Evolutionary conservation across 2,113 vertebrate genomes (phyloP).

Genomic region (Microcebus tavaratra): DNA sequence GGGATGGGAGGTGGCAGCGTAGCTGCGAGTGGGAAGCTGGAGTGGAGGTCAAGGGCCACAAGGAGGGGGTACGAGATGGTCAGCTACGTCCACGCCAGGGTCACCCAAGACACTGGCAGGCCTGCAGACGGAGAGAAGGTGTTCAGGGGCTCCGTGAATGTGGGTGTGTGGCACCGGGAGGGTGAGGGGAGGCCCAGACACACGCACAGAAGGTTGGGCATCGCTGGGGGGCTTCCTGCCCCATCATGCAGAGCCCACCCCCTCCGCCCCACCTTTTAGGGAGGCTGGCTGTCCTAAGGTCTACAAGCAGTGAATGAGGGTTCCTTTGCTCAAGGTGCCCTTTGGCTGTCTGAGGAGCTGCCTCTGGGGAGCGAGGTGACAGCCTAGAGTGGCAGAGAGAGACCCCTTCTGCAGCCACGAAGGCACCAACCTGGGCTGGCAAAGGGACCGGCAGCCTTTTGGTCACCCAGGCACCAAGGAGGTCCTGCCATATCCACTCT

Average conservation of each 20-base stretch:
- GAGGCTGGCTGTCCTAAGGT: background rate
- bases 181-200: background rate
- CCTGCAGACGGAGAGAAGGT: background rate
- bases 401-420: background rate
- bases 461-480: background rate
- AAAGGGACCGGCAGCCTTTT: accelerated
- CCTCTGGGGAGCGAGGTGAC: background rate
- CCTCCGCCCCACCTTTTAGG: background rate
- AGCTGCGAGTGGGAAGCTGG: background rate
- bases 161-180: background rate
- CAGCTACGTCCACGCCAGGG: background rate
- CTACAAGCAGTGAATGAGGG: background rate
- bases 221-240: background rate
- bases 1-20: background rate
- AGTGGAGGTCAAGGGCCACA: background rate
- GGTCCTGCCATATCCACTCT: background rate
- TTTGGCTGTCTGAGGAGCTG: background rate
- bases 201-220: background rate
- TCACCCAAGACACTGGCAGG: background rate
- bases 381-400: background rate
- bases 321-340: background rate
- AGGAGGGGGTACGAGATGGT: background rate
- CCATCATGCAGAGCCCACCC: no score
- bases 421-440: background rate
- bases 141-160: background rate